Base-by-base conservation (phyloP, 2,113 vertebrate species). In the Noturus placidus region DNA sequence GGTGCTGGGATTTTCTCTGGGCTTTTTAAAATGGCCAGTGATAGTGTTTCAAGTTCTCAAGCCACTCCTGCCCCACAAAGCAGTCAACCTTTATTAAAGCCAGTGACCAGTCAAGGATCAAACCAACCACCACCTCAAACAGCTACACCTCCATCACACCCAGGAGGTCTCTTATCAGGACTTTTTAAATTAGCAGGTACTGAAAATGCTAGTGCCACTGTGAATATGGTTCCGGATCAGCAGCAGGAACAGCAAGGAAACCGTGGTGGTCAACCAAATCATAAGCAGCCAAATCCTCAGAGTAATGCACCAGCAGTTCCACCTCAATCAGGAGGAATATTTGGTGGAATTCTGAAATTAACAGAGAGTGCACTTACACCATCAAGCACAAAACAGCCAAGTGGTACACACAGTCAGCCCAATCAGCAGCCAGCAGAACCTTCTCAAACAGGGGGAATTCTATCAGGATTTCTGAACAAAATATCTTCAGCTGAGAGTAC, bases 401-500 rank as follows among this genome's bases (percentile, higher is more conserved):
- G 19, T 86, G 86, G 86, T 5, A 77, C 90, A 82, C 42, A 65
- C 50, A 35, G 86, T 56, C 92, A 91, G 69, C 70, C 85, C 69
- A 90, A 78, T 86, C 91, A 93, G n/a, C 88, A 85, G 72, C 54
- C 92, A 22, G 10, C 78, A 67, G 90, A 89, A 4, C 33, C 82
- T 84, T 17, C 84, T 84, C 82, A 69, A 74, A 61, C 84, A 54
- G 86, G 90, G 56, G 93, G 91, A 65, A 67, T 93, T 85, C 59
- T 95, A 3, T 94, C 93, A 82, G 94, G 93, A 79, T 89, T 95
- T 89, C 93, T 94, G n/a, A 94, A 92, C 85, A 95, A 94, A 82
- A 92, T 94, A n/a, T 54, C 88, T 72, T 78, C 61, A 33, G 86
- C 91, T 13, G 94, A 95, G 77, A 88, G 90, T 83, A 88, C 65